Conservation (phyloP, 2,113 vertebrate genomes). For the Euleptes europaea region DNA sequence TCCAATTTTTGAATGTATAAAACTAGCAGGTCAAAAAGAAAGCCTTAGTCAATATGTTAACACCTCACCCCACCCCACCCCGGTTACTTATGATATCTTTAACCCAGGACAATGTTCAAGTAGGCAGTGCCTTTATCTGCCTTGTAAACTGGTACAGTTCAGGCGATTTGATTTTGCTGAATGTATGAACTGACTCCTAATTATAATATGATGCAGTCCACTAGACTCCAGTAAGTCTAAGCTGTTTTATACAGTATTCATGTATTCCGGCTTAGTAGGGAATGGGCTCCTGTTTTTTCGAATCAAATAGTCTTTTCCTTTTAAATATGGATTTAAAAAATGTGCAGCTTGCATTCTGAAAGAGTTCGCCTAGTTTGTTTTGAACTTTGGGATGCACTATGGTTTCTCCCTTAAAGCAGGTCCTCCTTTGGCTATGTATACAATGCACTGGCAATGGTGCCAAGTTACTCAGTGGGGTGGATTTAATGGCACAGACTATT, state of each 20-base stretch:
- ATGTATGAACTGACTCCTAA: neutral
- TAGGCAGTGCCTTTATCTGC: too few relatives aligned
- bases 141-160: too few relatives aligned
- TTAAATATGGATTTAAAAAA: neutral
- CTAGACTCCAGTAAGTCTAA: neutral
- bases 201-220: neutral
- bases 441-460: neutral
- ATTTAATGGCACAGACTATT: neutral
- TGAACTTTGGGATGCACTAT: neutral
- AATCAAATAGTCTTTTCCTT: too few relatives aligned
- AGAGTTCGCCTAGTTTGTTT: neutral
- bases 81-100: too few relatives aligned
- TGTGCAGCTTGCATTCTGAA: neutral
- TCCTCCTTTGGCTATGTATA: neutral
- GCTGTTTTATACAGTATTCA: neutral
- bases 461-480: neutral
- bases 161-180: neutral
- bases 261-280: neutral
- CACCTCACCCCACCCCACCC: too few relatives aligned
- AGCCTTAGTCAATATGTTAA: too few relatives aligned
- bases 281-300: neutral
- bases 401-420: neutral
- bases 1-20: too few relatives aligned
- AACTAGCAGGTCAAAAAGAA: neutral
- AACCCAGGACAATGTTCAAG: too few relatives aligned